Evolutionary conservation across 1,140 invertebrate genomes (phyloP), one percentile per base, ranked within the genome.

Genomic region (Listronotus oregonensis): DNA sequence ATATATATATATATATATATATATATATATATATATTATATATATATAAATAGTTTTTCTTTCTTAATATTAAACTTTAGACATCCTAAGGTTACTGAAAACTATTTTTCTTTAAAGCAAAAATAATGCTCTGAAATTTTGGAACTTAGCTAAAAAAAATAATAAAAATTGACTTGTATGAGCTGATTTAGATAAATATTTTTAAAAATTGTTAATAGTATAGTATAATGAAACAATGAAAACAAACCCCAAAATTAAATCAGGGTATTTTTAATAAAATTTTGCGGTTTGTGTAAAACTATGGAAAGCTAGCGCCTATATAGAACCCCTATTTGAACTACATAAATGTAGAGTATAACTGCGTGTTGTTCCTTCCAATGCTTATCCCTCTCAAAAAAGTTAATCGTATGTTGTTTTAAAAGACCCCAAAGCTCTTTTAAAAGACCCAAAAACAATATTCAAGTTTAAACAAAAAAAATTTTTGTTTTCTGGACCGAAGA

Each of bases 211-310:
- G 17, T 46, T 18, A n/a, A 17, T n/a, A 46, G n/a, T 46, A n/a
- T n/a, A 17, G n/a, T 17, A 5, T 46, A 46, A 9, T 34, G 37
- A 54, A 12, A 14, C 27, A 14, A 15, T 54, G 6, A 6, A 54
- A 54, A 17, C 47, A 50, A 50, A 50, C 47, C 47, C 7, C 31
- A 50, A 50, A 50, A 15, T 54, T 18, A 46, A 46, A 14, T 14
- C 43, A 46, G 17, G 43, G 17, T 46, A 46, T 46, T 46, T 46
- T 46, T 14, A 17, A 46, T 6, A 46, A n/a, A 14, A 18, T 37
- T 37, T 54, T 54, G 18, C 15, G 51, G 34, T 54, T 54, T 54
- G 51, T 39, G 5, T 37, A 54, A 18, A 54, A n/a, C 43, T 17
- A 6, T 14, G 12, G 9, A 14, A 8, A 54, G 10, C 17, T 54